phyloP scores from a whole-genome alignment of 2,797 vertebrate genomes.

The Nasua narica region DNA sequence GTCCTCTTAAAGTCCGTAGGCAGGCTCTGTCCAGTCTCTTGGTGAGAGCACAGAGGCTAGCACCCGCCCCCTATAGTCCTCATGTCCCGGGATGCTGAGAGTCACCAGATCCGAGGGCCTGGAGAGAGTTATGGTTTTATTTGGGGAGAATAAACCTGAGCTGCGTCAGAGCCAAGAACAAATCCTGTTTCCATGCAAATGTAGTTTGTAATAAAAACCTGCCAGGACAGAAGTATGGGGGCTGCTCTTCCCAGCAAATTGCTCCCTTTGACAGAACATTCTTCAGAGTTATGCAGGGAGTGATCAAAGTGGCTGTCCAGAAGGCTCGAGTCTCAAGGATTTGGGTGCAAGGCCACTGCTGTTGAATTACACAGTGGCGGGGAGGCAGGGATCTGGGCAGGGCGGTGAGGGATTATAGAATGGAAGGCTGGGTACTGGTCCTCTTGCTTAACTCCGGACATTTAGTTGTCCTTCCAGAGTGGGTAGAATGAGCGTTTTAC shows the following conservation, averaged over 20 bases:
- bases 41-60: not conserved
- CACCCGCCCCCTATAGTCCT: fast-evolving
- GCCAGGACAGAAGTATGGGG: not conserved
- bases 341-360: not conserved
- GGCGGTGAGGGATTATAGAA: too few relatives aligned
- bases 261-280: not conserved
- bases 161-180: not conserved
- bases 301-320: not conserved
- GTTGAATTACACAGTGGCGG: not conserved
- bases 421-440: not conserved
- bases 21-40: not conserved
- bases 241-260: not conserved
- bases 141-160: not conserved
- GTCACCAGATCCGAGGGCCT: not conserved
- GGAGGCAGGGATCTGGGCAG: not conserved
- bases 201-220: not conserved
- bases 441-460: not conserved
- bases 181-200: slow-evolving; percentile 30
- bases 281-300: not conserved
- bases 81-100: not conserved
- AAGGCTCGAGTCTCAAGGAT: not conserved
- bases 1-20: not conserved
- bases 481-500: not conserved
- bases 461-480: not conserved
- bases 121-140: slow-evolving; percentile 2